Base-by-base conservation (phyloP, 2,113 vertebrate genomes). In the Mugil cephalus region DNA sequence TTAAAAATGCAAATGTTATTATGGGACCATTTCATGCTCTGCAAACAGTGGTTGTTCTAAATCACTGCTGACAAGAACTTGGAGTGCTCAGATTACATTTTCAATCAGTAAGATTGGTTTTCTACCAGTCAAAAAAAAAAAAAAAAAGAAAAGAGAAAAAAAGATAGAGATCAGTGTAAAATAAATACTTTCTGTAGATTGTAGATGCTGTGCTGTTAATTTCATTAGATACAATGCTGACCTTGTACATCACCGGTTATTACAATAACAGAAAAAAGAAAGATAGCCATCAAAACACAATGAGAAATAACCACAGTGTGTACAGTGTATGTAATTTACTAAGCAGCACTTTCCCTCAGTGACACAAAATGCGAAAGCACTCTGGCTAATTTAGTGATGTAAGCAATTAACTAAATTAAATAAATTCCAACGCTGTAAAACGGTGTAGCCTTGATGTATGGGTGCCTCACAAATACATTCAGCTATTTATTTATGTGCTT, bases 1-100 rank as follows among this genome's bases (percentile, higher is more conserved):
- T 73, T 70, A 43, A 68, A 61, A 73, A 74, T 70, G 13, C 34
- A 56, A 53, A 82, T 65, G 42, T 47, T 63, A 48, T 72, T 58
- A 69, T 69, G 14, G 46, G 69, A 50, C 21, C 35, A 56, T 69
- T 76, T 65, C 36, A 75, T 79, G 38, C 59, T 64, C 35, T 75
- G 46, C 17, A 21, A 59, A 78, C 38, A 61, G 24, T 39, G 69
- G 59, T 48, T 60, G 50, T 48, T 79, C 53, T 67, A 55, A 63
- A 66, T 84, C 72, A 51, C 46, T 58, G 40, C 24, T 63, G 62
- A 77, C 47, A 69, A 39, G 39, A 74, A 24, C 43, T 17, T 38
- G 8, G 14, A 35, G 50, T 43, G 9, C 14, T 58, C 17, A 35
- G 21, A 54, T 36, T 39, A n/a, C 40, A 7, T 55, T 51, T 62